Base-by-base conservation (phyloP, 2,888 invertebrate genomes). In the Xestobium rufovillosum region DNA sequence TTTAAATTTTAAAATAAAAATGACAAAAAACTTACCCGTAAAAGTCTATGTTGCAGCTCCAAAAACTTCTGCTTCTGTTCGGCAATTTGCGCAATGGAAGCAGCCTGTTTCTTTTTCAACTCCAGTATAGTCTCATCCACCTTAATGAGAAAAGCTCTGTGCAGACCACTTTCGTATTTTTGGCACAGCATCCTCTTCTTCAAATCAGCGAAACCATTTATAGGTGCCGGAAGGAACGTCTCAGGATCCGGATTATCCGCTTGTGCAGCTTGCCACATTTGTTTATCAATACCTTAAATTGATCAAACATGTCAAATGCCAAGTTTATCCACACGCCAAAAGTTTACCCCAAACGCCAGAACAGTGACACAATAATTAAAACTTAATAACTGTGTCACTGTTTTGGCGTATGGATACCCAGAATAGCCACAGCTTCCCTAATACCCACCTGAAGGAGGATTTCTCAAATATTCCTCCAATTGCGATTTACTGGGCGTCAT, bases 211-310 rank as follows among this genome's bases (percentile, higher is more conserved):
- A 96, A 95, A 1, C 97, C 97, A 46, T 94, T 79, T 64, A 97
- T 84, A 0, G 95, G 91, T 8, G 92, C 87, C 0, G 97, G 97
- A 56, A 98, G 83, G 53, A 91, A 85, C 53, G 81, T 80, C 19
- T 77, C 78, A 1, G 89, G 79, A 64, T 96, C 88, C 0, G 97
- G 98, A 69, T 98, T 98, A 57, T 96, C 95, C 15, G 83, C 69
- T 56, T 92, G 91, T 0, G 96, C 96, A 63, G 97, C 95, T 55
- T 87, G 83, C 98, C 98, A 98, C 52, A 96, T 71, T 42, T 90
- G 73, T 31, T 83, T 80, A 63, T 95, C 92, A 57, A 96, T 85
- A n/a, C 92, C 87, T 79, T 62, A 38, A 58, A 51, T n/a, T 19
- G 23, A 6, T 8, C 23, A 19, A 19, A 19, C 23, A 8, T 19